These are phyloP conservation scores for Penaeus indicus DNA, from an alignment of 1,140 invertebrate species.

Conservation along the genomic window DNA sequence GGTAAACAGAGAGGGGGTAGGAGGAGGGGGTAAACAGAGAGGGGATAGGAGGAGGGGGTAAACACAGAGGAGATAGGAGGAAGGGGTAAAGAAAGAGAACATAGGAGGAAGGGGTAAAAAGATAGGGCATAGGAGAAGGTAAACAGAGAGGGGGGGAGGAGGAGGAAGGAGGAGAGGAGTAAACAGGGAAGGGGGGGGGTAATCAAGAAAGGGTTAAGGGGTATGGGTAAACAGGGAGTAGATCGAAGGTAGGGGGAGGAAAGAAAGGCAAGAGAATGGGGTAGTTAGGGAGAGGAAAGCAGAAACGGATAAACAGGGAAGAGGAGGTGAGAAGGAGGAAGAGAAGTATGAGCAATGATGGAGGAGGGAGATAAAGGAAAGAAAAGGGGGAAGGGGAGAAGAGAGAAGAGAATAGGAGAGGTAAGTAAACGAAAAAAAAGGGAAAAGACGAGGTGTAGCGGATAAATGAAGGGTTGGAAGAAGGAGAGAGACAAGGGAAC, in stretches of 20 bases:
- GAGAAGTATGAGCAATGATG: not conserved
- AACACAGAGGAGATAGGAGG: too few relatives aligned
- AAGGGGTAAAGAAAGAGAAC: too few relatives aligned
- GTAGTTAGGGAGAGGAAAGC: not conserved
- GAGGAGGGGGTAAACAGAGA: not conserved
- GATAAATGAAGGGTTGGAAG: not conserved
- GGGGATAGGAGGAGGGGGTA: too few relatives aligned
- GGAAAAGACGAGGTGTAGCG: too few relatives aligned
- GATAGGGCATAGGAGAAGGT: too few relatives aligned
- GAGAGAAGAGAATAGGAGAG: not conserved
- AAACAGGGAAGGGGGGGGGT: too few relatives aligned
- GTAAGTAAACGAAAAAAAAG: too few relatives aligned
- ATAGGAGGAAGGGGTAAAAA: too few relatives aligned
- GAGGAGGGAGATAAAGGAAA: not conserved
- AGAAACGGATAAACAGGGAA: not conserved
- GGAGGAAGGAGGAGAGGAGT: too few relatives aligned
- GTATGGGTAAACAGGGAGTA: not conserved
- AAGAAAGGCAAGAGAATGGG: not conserved
- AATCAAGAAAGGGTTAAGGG: too few relatives aligned
- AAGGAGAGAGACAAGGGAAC: constrained; percentile 12
- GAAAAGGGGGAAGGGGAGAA: not conserved
- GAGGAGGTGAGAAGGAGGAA: not conserved
- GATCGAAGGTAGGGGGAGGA: not conserved
- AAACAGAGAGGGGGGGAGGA: too few relatives aligned
- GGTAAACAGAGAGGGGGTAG: not conserved